Conservation (phyloP, 1,140 invertebrate species). For the Caerostris darwini region DNA sequence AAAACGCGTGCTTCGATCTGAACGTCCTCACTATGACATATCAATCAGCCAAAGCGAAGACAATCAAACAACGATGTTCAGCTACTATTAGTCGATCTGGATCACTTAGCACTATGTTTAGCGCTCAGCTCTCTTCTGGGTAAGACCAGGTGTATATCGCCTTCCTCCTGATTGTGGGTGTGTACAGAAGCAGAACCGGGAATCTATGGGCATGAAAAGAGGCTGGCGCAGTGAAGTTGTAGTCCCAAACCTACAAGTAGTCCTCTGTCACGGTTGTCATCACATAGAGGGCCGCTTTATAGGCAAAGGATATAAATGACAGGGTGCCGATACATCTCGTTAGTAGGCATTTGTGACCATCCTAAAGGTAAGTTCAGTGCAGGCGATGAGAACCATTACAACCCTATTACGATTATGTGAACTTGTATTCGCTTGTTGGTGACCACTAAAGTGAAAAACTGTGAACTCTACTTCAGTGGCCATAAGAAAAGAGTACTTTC, state of each 20-base stretch:
- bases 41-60: not conserved
- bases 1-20: not conserved
- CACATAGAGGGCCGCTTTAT: conserved; percentile 15
- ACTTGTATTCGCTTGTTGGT: conserved; percentile 68
- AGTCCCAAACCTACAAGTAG: not conserved
- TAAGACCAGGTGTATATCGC: conserved; percentile 4
- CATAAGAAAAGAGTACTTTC: not conserved
- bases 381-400: conserved; percentile 35
- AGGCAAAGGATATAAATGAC: conserved; percentile 34
- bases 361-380: not conserved
- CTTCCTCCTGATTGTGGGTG: conserved; percentile 43
- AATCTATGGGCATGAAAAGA: conserved; percentile 18
- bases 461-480: conserved; percentile 29
- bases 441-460: conserved; percentile 60
- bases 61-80: conserved; percentile 6
- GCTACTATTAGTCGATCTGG: conserved; percentile 12
- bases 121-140: not conserved
- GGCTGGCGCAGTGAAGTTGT: not conserved
- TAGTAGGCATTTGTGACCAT: conserved; percentile 51
- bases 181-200: conserved; percentile 20
- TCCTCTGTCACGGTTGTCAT: conserved; percentile 46
- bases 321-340: conserved; percentile 21
- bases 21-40: conserved; percentile 5
- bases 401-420: conserved; percentile 61
- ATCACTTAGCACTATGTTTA: not conserved